Base-by-base conservation (phyloP, 2,113 vertebrate species). In the Cynopterus brachyotis region DNA sequence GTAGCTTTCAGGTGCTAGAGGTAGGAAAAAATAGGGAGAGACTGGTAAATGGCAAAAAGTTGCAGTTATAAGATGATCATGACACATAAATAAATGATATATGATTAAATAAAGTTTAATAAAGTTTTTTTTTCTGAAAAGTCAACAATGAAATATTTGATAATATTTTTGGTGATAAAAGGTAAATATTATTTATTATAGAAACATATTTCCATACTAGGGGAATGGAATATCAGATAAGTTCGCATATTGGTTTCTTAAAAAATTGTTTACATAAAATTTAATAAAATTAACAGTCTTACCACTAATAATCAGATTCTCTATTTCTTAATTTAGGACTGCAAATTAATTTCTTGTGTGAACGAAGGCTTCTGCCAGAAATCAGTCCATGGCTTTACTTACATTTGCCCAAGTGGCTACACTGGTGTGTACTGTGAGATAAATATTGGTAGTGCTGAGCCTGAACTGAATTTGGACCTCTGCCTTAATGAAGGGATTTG, bases 291-390 rank as follows among this genome's bases (percentile, higher is more conserved):
- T 24, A 3, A n/a, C 60, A 37, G 9, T 81, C 22, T 88, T 70
- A 13, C 28, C 6, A 69, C 1, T 64, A 62, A 32, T 69, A 64
- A 89, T 67, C 9, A 80, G 17, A 55, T 60, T 78, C 3, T 90
- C 8, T 66, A 11, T 96, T 94, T 91, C 96, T 4, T 97, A 42
- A 91, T 96, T 97, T 97, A 99, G 99, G 98, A 99, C 60, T 99
- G 99, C 94, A 95, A 95, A 15, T 98, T 98, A 47, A 22, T 79
- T 42, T 98, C 98, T n/a, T 99, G 98, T 94, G 60, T 98, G 88
- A 99, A 99, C 0, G 98, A 98, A 91, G 98, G 98, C 15, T 98
- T 98, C 1, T 99, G 99, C 86, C 98, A 99, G 86, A 99, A 99
- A 97, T 98, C 98, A 22, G 94, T 97, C 55, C 96, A 98, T 92